A percentile compares a stretch with the other conserved stretches of the same genome.
phyloP scores from a whole-genome alignment of 1,140 invertebrate species.

The Triops longicaudatus region DNA sequence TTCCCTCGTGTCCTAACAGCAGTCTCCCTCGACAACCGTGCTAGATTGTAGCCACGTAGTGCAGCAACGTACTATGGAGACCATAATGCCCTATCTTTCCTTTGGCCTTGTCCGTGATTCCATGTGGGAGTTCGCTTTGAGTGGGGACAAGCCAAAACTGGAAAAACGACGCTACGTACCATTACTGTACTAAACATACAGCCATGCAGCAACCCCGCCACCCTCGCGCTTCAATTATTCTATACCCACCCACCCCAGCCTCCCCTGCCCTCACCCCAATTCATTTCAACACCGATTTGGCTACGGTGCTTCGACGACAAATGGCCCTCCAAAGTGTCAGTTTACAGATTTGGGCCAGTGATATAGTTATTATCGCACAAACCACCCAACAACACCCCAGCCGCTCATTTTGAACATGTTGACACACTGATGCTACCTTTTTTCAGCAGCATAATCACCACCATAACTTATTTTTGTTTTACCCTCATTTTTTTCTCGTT shows the following conservation, averaged over 20 bases:
- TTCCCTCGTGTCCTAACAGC: not conserved
- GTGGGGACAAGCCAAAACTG: not conserved
- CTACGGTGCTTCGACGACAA: not conserved
- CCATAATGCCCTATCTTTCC: not conserved
- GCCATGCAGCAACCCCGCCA: not conserved
- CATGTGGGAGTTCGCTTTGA: not conserved
- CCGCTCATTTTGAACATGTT: not conserved
- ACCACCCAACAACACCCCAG: not conserved
- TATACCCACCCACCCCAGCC: not conserved
- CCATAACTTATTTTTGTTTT: too few species aligned
- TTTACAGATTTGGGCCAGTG: not conserved
- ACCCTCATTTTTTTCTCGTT: too few species aligned
- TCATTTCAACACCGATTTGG: not conserved
- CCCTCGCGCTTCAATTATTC: not conserved
- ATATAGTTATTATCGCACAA: not conserved
- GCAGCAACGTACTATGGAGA: not conserved
- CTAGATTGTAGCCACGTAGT: not conserved
- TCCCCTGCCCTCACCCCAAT: not conserved
- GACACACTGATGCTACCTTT: not conserved
- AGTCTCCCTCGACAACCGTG: slow-evolving; percentile 5
- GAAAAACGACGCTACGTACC: too few species aligned
- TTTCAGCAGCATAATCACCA: too few species aligned
- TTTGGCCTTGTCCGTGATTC: not conserved
- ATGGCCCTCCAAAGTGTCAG: not conserved
- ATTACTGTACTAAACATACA: too few species aligned